These are phyloP conservation scores for Myrmecophaga tridactyla DNA, from an alignment of 2,113 vertebrate genomes.

Conservation along the genomic window DNA sequence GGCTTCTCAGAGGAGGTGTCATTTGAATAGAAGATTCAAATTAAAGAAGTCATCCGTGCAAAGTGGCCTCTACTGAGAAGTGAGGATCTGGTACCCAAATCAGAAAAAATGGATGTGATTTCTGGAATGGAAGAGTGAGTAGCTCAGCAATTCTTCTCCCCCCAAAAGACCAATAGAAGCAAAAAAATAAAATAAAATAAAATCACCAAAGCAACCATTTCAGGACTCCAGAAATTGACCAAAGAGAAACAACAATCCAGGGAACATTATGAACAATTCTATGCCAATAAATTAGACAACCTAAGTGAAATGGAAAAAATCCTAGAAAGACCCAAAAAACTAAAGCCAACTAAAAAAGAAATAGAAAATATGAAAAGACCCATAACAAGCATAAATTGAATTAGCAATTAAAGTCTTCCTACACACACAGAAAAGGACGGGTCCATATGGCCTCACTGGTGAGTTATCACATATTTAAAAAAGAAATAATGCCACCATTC, in stretches of 20 bases:
- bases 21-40: not conserved
- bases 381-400: not conserved
- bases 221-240: not conserved
- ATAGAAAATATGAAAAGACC: not conserved
- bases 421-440: not conserved
- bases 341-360: not conserved
- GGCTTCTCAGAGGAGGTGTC: not conserved
- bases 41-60: not conserved
- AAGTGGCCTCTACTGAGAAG: not conserved
- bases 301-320: not conserved
- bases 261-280: not conserved
- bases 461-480: not conserved
- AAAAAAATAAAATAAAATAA: too few relatives aligned
- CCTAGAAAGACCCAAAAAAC: not conserved
- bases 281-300: not conserved
- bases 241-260: not conserved
- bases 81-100: not conserved
- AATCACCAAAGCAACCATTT: not conserved
- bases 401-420: not conserved
- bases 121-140: not conserved
- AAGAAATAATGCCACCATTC: too few relatives aligned
- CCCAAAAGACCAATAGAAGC: not conserved
- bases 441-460: not conserved
- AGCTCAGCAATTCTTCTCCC: not conserved
- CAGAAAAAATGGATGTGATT: not conserved